These are phyloP conservation scores for Brachirus orientalis DNA, from an alignment of 2,113 vertebrate genomes.

Conservation along the genomic window DNA sequence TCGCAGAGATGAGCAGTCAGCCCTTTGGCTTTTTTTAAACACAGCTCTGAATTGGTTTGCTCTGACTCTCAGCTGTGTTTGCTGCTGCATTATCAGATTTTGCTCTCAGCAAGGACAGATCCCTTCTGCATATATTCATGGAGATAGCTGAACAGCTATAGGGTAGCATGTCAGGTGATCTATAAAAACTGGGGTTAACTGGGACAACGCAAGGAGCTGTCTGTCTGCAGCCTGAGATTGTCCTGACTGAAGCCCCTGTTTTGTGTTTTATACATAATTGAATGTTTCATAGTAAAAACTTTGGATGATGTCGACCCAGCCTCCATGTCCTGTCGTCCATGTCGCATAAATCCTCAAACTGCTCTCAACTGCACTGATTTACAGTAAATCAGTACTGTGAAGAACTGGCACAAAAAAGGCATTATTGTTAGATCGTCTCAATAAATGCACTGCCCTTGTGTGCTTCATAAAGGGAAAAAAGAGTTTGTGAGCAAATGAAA, in stretches of 20 bases:
- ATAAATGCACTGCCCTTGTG: conserved; percentile 1
- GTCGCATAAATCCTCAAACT: conserved; percentile 14
- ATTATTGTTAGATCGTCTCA: conserved; percentile 30
- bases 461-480: conserved; percentile 9
- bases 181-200: conserved; percentile 67
- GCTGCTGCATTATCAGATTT: conserved; percentile 79
- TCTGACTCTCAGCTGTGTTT: conserved; percentile 76
- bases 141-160: conserved; percentile 69
- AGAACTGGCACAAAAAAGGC: conserved; percentile 27
- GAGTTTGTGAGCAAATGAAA: background rate
- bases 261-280: conserved; percentile 75
- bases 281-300: conserved; percentile 60
- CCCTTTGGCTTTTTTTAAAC: conserved; percentile 67
- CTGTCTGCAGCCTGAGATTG: conserved; percentile 53
- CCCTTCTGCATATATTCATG: conserved; percentile 77
- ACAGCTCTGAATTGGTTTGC: conserved; percentile 69
- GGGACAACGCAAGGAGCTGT: conserved; percentile 46
- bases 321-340: conserved; percentile 1
- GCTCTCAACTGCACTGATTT: too few species aligned
- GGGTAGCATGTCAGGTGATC: conserved; percentile 61
- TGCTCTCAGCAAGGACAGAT: conserved; percentile 77
- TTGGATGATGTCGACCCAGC: conserved; percentile 35
- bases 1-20: conserved; percentile 61
- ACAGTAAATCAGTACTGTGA: conserved; percentile 50
- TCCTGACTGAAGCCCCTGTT: conserved; percentile 43